Evolutionary conservation across 2,113 vertebrate genomes (phyloP), one percentile per base, ranked within the genome.

Genomic region (Larimichthys crocea): DNA sequence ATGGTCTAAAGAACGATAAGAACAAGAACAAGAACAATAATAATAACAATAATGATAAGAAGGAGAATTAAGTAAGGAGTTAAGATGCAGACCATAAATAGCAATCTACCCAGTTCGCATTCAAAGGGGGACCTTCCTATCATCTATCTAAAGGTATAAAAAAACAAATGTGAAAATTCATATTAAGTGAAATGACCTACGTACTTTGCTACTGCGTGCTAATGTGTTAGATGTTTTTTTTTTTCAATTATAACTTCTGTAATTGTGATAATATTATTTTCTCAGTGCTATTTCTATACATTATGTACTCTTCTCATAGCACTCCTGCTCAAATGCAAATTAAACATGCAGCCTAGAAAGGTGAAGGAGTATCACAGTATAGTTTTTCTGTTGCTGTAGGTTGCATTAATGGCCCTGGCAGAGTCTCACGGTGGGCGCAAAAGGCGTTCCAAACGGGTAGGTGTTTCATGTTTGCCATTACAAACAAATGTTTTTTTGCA

Each of bases 371-470:
- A 40, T 49, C 29, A 67, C 10, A 9, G 35, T 9, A 8, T 14
- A 3, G 67, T 19, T 83, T 56, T 49, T 49, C 4, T 80, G 20
- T 52, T 68, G 0, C 73, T 73, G 31, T 40, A 94, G 93, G 77
- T 88, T 74, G 73, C 63, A 9, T 14, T 85, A 6, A 59, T 24
- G 46, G 64, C 72, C 26, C 10, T 89, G 59, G 65, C 44, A 17
- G 59, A 87, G 12, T 71, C 42, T 56, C 35, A 8, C 1, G 8
- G 1, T 15, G 24, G 29, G 8, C 17, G 24, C 55, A 59, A 5
- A 1, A 44, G 17, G 0, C 83, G 19, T 17, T 57, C 7, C 24
- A 91, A 93, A 50, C 71, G 71, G 91, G 95, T 95, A 93, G 85
- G 10, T 65, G 44, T 55, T 57, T 9, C 0, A 22, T 48, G 3